These are phyloP conservation scores for Pseudobourletiella spinata DNA, from an alignment of 1,140 invertebrate genomes.

Conservation along the genomic window DNA sequence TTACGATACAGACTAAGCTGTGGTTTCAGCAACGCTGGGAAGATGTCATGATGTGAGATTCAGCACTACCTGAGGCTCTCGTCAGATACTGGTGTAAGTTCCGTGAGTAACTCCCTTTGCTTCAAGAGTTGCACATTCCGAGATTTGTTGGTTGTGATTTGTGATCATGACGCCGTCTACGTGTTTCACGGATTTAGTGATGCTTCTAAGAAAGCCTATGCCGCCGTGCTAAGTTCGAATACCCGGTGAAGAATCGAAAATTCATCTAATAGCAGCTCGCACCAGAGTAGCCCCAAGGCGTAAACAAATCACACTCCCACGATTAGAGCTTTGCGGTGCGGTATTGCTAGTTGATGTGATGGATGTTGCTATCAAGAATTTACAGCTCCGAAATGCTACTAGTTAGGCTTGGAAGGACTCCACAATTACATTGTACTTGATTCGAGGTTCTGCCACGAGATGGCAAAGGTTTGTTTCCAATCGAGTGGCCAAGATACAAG, in stretches of 20 bases:
- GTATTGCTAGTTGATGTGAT: too few relatives aligned
- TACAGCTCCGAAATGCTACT: too few relatives aligned
- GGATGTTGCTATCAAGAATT: too few relatives aligned
- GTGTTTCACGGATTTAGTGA: conserved; percentile 6
- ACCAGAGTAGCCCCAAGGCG: conserved; percentile 20
- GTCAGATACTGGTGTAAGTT: conserved; percentile 33
- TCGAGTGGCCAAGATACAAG: too few relatives aligned
- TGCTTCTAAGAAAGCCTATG: conserved; percentile 9
- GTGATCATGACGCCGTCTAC: neutral
- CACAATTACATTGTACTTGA: too few relatives aligned
- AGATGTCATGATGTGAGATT: conserved; percentile 39
- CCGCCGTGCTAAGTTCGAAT: neutral
- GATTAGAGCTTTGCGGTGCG: conserved; percentile 20
- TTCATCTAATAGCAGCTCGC: conserved; percentile 3
- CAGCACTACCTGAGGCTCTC: conserved; percentile 31
- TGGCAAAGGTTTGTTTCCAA: conserved; percentile 41
- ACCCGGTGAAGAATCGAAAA: too few relatives aligned
- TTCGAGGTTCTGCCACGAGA: conserved; percentile 26
- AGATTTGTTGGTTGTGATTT: neutral
- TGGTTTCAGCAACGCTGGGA: conserved; percentile 39
- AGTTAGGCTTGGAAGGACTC: too few relatives aligned
- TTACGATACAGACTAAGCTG: conserved; percentile 34
- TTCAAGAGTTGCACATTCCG: neutral
- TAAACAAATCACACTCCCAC: conserved; percentile 17
- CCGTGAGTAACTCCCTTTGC: conserved; percentile 25